Evolutionary conservation across 1,140 invertebrate species (phyloP), one percentile per base, ranked within the genome.

Genomic region (Drosophila trapezifrons): DNA sequence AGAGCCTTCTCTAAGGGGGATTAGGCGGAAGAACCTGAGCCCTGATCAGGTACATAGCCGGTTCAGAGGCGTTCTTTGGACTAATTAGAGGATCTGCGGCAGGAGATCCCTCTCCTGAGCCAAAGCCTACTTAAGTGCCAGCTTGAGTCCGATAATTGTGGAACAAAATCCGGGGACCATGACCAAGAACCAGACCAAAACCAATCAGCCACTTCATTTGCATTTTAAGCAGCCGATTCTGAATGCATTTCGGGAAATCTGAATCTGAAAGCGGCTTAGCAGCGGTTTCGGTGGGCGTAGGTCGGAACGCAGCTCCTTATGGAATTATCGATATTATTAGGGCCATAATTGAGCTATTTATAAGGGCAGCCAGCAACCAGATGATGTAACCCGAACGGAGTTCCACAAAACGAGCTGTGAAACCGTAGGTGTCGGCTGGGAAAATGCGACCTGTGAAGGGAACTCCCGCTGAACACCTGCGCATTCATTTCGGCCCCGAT

Each of bases 191-290:
- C 58, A 22, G 51, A 76, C 75, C 65, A 86, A 54, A 89, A 89
- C 83, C 79, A 87, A 87, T 87, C 84, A 73, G 72, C 37, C 84
- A 83, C 83, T 87, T 87, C 84, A 89, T 89, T 87, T 87, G 83
- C 83, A 80, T 89, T 63, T 76, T 78, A 82, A 82, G 20, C 69
- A 83, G 75, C 35, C 72, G 54, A 54, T 58, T 57, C 25, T 22
- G 70, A 60, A 58, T 83, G 76, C 70, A 58, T 58, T 64, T 55
- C 46, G 35, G 38, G 13, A 54, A 54, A 32, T 32, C 29, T 32
- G 29, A 58, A 63, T 60, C 58, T 51, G 18, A 69, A 86, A 87
- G 43, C 79, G 49, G 83, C 83, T 79, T 87, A 79, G 46, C 49
- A 51, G 9, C 54, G 35, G 55, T 78, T 45, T 58, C 29, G 73